Conservation (phyloP, 1,140 invertebrate genomes). For the Bombus cullumanus region DNA sequence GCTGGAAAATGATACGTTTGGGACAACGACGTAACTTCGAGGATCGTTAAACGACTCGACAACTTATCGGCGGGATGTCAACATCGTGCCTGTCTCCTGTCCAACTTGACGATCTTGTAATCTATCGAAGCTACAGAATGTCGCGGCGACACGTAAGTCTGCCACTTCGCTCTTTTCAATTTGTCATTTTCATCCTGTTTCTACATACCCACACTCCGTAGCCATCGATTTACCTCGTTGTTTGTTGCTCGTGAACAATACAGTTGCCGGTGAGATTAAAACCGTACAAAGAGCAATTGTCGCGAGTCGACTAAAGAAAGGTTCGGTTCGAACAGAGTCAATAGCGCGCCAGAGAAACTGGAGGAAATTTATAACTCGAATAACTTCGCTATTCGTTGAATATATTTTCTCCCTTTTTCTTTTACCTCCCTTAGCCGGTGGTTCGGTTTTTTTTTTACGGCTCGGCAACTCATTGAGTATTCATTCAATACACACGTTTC, state of each 20-base stretch:
- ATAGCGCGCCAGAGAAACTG: background rate
- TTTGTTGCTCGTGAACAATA: background rate
- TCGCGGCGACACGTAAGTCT: conserved; percentile 55
- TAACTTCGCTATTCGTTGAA: conserved; percentile 28
- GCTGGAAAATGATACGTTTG: conserved; percentile 48
- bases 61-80: conserved; percentile 61
- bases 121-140: conserved; percentile 38
- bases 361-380: conserved; percentile 19
- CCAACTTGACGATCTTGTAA: conserved; percentile 47
- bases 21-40: conserved; percentile 25
- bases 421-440: background rate
- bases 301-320: background rate
- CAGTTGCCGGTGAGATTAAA: conserved; percentile 15
- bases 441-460: conserved; percentile 4
- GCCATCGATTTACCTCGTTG: background rate
- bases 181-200: background rate
- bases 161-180: background rate
- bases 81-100: conserved; percentile 42
- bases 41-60: conserved; percentile 35
- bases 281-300: conserved; percentile 5
- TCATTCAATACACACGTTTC: conserved; percentile 37
- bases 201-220: background rate
- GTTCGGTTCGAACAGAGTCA: background rate
- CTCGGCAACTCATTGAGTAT: conserved; percentile 19
- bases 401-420: conserved; percentile 7